Evolutionary conservation across 2,113 vertebrate genomes (phyloP).

Genomic region (Dicaeum eximium): DNA sequence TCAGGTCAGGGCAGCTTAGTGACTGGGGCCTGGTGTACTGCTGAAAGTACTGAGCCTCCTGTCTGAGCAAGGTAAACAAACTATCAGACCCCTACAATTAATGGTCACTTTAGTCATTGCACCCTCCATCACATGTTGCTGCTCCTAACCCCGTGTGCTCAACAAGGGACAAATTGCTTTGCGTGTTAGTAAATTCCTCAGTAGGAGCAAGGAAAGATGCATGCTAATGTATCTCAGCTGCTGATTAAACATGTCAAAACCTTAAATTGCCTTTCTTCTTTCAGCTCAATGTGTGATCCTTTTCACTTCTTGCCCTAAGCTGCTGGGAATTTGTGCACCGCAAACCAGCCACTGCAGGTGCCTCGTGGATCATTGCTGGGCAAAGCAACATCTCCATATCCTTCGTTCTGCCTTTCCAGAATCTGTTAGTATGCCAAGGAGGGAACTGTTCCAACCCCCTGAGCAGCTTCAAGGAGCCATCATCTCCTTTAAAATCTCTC

Average conservation of each 20-base stretch:
- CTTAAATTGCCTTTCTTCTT: background rate
- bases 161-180: background rate
- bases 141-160: background rate
- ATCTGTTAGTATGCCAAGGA: background rate
- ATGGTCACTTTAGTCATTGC: background rate
- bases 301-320: background rate
- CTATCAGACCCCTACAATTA: background rate
- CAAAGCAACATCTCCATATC: background rate
- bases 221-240: background rate
- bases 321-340: background rate
- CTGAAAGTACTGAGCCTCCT: background rate
- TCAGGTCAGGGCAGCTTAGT: background rate
- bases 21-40: background rate
- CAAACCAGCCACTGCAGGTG: background rate
- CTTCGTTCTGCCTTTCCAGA: background rate
- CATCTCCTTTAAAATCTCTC: background rate
- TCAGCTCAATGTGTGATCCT: background rate
- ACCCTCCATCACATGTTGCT: background rate
- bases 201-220: background rate
- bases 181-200: background rate
- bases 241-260: background rate
- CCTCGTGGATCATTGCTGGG: background rate
- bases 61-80: background rate
- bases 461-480: background rate
- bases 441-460: background rate